Percentiles rank a stretch among this genome's conserved stretches.
phyloP scores from a whole-genome alignment of 37 sponge, comb jelly and placozoan species.

The Crambe crambe region DNA sequence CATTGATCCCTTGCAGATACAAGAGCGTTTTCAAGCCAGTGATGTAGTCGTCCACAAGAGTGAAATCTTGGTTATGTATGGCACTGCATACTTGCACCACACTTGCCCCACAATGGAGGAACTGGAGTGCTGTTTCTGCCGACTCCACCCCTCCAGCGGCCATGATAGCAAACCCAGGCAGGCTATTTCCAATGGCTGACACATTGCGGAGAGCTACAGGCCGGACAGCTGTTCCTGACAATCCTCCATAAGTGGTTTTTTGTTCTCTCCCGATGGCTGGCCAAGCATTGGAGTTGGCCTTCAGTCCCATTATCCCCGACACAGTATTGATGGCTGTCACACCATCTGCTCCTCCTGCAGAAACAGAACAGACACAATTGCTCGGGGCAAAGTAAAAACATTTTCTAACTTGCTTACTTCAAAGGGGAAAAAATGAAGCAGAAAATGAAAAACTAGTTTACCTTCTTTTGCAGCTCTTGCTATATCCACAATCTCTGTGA shows the following conservation, averaged over 20 bases:
- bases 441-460: not conserved
- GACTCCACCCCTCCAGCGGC: conserved; percentile 92
- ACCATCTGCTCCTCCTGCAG: conserved; percentile 88
- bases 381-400: not conserved
- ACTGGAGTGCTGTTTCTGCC: conserved; percentile 90
- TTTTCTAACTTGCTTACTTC: not conserved
- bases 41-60: conserved; percentile 88
- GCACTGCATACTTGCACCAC: conserved; percentile 96
- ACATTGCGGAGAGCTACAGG: conserved; percentile 93
- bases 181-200: conserved; percentile 73
- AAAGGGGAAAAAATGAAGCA: not conserved
- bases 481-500: conserved; percentile 44
- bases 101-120: conserved; percentile 84
- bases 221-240: conserved; percentile 87
- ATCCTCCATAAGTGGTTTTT: conserved; percentile 90
- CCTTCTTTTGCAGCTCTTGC: conserved; percentile 33
- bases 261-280: conserved; percentile 81
- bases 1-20: conserved; percentile 82
- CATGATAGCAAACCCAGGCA: conserved; percentile 90
- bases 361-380: not conserved
- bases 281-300: conserved; percentile 70
- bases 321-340: conserved; percentile 95
- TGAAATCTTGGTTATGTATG: conserved; percentile 95
- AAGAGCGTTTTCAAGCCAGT: conserved; percentile 84
- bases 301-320: conserved; percentile 94